These are phyloP conservation scores for Scaptomyza caliginosa DNA, from an alignment of 2,888 invertebrate species.

Conservation along the genomic window DNA sequence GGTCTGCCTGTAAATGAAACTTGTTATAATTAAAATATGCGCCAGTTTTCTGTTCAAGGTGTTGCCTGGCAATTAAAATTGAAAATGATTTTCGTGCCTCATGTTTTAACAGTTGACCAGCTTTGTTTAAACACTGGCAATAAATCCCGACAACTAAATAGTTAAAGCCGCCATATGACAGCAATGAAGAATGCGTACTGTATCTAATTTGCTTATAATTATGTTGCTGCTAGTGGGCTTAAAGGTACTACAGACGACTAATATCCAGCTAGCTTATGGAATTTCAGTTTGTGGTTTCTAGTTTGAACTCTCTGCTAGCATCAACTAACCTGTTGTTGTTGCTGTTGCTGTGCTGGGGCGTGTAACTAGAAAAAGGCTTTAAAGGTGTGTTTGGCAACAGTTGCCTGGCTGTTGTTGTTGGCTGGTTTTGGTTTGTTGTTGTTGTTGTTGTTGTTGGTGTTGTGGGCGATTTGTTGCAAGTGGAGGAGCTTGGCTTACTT, in stretches of 20 bases:
- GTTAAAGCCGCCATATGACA: constrained; percentile 1
- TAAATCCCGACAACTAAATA: background rate
- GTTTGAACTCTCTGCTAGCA: background rate
- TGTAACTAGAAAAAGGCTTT: background rate
- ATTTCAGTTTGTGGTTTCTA: constrained; percentile 14
- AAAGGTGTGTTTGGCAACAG: constrained; percentile 5
- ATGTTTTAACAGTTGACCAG: background rate
- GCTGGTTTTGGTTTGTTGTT: no score
- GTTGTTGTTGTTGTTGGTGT: background rate
- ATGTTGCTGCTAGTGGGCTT: constrained; percentile 1
- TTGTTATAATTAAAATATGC: constrained; percentile 78
- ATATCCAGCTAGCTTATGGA: background rate
- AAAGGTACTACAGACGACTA: background rate
- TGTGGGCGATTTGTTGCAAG: constrained; percentile 6
- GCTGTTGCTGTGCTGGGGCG: background rate
- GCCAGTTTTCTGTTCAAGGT: constrained; percentile 52
- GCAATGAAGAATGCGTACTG: constrained; percentile 23
- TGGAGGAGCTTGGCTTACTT: constrained; percentile 16
- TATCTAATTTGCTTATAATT: constrained; percentile 38
- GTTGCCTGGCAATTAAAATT: constrained; percentile 60
- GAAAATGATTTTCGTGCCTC: constrained; percentile 40
- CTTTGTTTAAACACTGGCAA: background rate
- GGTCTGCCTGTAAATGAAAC: constrained; percentile 50
- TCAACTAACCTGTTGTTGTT: background rate
- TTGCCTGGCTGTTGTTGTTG: background rate